These are phyloP conservation scores for Pomacea canaliculata DNA, from an alignment of 2,888 invertebrate genomes.

Conservation along the genomic window DNA sequence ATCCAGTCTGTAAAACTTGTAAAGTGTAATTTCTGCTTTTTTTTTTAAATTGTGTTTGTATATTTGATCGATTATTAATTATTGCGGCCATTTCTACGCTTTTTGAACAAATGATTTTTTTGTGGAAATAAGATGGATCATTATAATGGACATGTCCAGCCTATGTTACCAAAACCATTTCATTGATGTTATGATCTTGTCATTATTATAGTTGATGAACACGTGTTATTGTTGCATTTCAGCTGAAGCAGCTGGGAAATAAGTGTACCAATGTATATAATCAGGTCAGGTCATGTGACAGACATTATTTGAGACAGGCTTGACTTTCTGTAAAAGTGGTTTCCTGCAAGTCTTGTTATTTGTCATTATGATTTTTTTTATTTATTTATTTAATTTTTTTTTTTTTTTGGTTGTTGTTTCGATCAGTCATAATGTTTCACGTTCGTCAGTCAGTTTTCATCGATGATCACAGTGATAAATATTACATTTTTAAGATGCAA, in stretches of 20 bases:
- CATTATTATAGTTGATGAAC: too few relatives aligned
- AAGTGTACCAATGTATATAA: conserved; percentile 6
- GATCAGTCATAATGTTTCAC: neutral
- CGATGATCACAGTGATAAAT: conserved; percentile 9
- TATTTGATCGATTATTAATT: neutral
- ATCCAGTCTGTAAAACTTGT: too few relatives aligned
- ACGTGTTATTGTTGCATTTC: conserved; percentile 3
- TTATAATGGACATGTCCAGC: too few relatives aligned
- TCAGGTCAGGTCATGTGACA: too few relatives aligned
- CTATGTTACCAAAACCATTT: too few relatives aligned
- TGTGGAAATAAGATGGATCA: too few relatives aligned
- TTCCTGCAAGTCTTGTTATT: neutral
- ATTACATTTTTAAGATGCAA: conserved; percentile 8
- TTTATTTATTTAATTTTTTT: neutral
- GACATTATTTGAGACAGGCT: too few relatives aligned
- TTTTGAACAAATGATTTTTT: too few relatives aligned
- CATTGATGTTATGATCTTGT: too few relatives aligned
- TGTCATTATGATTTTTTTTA: neutral
- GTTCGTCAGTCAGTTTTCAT: conserved; percentile 2
- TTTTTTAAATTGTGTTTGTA: neutral
- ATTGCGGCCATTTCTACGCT: neutral
- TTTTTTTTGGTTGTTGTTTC: neutral
- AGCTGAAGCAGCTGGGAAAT: neutral
- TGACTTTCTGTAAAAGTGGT: too few relatives aligned
- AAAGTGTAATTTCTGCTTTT: conserved; percentile 1